Base-by-base conservation (phyloP, 1,140 invertebrate genomes). In the Harpegnathos saltator region DNA sequence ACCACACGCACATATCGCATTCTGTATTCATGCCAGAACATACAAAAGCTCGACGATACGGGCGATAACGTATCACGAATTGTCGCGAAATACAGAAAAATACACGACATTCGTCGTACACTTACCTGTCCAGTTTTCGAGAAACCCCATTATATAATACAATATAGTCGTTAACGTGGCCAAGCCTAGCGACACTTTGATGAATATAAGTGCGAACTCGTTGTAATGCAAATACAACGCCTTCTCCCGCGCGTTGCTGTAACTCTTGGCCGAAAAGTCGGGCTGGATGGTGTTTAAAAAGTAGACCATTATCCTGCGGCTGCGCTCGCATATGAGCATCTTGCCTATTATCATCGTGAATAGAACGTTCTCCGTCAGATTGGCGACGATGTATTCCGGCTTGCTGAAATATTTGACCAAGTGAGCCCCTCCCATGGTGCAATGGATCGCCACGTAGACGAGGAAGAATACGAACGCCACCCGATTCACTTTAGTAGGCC, bases 311-410 rank as follows among this genome's bases (percentile, higher is more conserved):
- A 48, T 44, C 19, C 12, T 1, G 33, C 54, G 29, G 14, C 24
- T 71, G 0, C 14, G 2, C 44, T 22, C 56, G 65, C 29, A 29
- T 22, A 80, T 22, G 14, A 44, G 1, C 54, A 80, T 48, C 11
- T 80, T 80, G 17, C 75, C 75, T 15, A 71, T 0, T 80, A 80
- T 48, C 44, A 77, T 58, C 0, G 14, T 58, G 0, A 33, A 9
- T 0, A 75, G 3, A 5, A 66, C 4, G 17, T 19, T 89, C 3
- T 83, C 86, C 15, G 73, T 48, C 14, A 89, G 58, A 59, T 86
- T 89, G 0, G 1, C 44, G 2, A 88, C 24, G 12, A 73, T 4
- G 3, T 1, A 0, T 5, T 82, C 63, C 11, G 71, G 17, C 9
- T 85, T 15, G 7, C 15, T 11, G 15, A 63, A 0, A 22, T 50